These are phyloP conservation scores for Acrossocheilus wenchowensis DNA, from an alignment of 2,797 vertebrate genomes.

Conservation along the genomic window DNA sequence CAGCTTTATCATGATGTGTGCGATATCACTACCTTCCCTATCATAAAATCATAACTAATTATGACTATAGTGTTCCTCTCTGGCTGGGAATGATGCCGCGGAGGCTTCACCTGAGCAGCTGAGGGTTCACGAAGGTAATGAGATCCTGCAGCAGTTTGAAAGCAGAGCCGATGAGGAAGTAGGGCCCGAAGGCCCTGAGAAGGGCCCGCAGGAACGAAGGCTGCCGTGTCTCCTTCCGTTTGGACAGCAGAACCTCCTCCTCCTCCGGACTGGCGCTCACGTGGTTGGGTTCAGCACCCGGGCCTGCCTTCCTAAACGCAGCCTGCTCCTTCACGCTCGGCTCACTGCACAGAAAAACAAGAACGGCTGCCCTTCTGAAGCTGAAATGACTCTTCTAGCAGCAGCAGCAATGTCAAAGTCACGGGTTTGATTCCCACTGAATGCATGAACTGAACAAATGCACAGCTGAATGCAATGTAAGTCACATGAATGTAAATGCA, in stretches of 20 bases:
- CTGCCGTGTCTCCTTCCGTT: constrained; percentile 61
- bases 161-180: constrained; percentile 85
- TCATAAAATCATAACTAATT: constrained; percentile 25
- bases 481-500: background rate
- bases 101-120: constrained; percentile 88
- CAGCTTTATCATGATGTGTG: background rate
- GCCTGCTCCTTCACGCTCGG: constrained; percentile 74
- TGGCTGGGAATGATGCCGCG: background rate
- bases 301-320: constrained; percentile 70
- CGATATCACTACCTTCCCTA: background rate
- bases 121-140: constrained; percentile 90
- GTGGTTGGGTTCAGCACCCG: constrained; percentile 74
- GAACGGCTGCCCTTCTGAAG: background rate
- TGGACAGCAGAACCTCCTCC: constrained; percentile 83
- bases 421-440: background rate
- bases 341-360: constrained; percentile 49
- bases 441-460: background rate
- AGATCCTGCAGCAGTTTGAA: constrained; percentile 90
- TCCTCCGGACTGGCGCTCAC: constrained; percentile 74
- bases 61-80: background rate
- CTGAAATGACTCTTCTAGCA: background rate
- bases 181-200: constrained; percentile 84
- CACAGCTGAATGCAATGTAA: background rate
- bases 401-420: background rate
- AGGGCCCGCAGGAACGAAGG: constrained; percentile 88